Evolutionary conservation across 2,797 vertebrate genomes (phyloP).

Genomic region (Gallirallus australis): DNA sequence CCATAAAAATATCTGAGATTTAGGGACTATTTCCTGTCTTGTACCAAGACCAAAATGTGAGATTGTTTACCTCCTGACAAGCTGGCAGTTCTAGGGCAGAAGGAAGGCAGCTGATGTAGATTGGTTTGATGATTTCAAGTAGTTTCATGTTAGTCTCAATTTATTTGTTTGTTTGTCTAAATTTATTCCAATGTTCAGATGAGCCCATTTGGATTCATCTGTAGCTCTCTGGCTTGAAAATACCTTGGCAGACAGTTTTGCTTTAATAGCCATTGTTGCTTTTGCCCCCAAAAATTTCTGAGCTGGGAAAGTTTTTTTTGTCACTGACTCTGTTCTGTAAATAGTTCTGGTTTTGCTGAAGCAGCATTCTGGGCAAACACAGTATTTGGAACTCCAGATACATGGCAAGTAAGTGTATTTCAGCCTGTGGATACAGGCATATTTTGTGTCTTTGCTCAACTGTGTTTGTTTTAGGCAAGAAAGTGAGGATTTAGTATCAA

Average conservation of each 20-base stretch:
- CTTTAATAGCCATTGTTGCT: constrained; percentile 17
- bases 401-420: neutral
- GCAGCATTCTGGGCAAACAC: constrained; percentile 40
- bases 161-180: constrained; percentile 45
- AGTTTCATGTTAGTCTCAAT: neutral
- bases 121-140: constrained; percentile 8
- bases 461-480: constrained; percentile 52
- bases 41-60: neutral
- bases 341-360: constrained; percentile 72
- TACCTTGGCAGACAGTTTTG: constrained; percentile 21
- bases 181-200: constrained; percentile 20
- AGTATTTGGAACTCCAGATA: constrained; percentile 31
- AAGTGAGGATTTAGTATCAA: constrained; percentile 29
- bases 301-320: constrained; percentile 24
- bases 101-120: neutral
- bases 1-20: neutral
- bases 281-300: constrained; percentile 38
- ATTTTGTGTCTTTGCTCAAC: constrained; percentile 24
- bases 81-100: neutral
- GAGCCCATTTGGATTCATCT: constrained; percentile 7
- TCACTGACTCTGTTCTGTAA: constrained; percentile 29
- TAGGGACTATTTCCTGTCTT: neutral
- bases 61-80: neutral
- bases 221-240: constrained; percentile 35
- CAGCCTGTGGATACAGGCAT: constrained; percentile 17